These are phyloP conservation scores for Sebastes umbrosus DNA, from an alignment of 2,797 vertebrate genomes.

Conservation along the genomic window DNA sequence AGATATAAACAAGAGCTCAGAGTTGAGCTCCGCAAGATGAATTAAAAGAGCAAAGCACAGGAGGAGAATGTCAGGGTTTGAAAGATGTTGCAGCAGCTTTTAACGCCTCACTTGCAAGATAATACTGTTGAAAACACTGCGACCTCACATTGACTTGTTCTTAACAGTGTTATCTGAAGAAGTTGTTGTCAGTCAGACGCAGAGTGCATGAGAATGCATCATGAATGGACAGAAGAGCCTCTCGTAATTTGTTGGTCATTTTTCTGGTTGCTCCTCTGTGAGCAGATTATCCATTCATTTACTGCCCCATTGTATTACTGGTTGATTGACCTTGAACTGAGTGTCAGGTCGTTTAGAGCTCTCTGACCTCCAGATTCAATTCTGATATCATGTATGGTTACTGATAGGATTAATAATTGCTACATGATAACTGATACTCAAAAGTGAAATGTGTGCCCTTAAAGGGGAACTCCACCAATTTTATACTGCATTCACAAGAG, in stretches of 20 bases:
- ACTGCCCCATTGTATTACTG: not conserved
- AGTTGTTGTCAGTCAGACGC: not conserved
- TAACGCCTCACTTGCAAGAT: not conserved
- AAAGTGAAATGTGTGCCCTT: not conserved
- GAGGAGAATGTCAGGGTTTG: not conserved
- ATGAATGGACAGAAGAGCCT: not conserved
- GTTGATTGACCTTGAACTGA: constrained; percentile 17
- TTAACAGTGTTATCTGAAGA: not conserved
- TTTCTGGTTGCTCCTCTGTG: not conserved
- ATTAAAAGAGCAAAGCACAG: constrained; percentile 1
- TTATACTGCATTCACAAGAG: too few species aligned
- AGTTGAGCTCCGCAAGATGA: not conserved
- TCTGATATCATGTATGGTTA: not conserved
- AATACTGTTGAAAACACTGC: not conserved
- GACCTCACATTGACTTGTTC: not conserved
- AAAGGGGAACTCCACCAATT: not conserved
- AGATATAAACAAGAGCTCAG: constrained; percentile 12
- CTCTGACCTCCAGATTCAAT: not conserved
- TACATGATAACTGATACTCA: not conserved
- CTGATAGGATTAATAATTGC: not conserved
- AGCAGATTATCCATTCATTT: constrained; percentile 44
- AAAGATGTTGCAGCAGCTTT: constrained; percentile 3
- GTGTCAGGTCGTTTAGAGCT: not conserved
- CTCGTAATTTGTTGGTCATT: not conserved
- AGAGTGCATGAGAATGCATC: not conserved